These are phyloP conservation scores for Agriotes lineatus DNA, from an alignment of 2,888 invertebrate genomes.

Conservation along the genomic window DNA sequence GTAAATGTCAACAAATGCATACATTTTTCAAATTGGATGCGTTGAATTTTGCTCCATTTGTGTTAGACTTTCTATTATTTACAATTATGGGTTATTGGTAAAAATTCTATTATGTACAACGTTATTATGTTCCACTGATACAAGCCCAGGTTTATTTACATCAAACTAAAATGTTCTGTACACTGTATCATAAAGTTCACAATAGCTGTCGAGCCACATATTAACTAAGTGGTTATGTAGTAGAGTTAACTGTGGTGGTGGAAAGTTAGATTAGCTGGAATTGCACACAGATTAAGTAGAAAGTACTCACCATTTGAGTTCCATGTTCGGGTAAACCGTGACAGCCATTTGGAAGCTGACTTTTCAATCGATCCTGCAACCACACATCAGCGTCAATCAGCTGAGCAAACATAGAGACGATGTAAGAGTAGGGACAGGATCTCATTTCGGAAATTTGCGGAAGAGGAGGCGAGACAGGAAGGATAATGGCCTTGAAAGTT, in stretches of 20 bases:
- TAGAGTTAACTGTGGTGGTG: constrained; percentile 35
- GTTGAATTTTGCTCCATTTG: too few relatives aligned
- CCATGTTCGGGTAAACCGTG: constrained; percentile 64
- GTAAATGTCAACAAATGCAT: too few relatives aligned
- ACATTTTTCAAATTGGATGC: too few relatives aligned
- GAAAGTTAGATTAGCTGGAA: constrained; percentile 35
- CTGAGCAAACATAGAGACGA: constrained; percentile 26
- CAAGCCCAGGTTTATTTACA: too few relatives aligned
- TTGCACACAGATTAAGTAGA: constrained; percentile 2
- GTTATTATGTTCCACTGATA: too few relatives aligned
- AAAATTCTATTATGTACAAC: too few relatives aligned
- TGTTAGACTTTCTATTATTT: too few relatives aligned
- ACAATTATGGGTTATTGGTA: too few relatives aligned
- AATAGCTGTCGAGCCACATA: constrained; percentile 24
- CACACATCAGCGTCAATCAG: constrained; percentile 51
- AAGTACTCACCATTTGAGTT: constrained; percentile 63
- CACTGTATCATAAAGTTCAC: background rate
- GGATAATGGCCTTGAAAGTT: background rate
- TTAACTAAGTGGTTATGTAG: background rate
- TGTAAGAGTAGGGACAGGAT: background rate
- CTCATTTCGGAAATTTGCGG: constrained; percentile 5
- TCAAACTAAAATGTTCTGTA: too few relatives aligned
- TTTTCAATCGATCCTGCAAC: constrained; percentile 52
- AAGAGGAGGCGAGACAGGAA: constrained; percentile 3
- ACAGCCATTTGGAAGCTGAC: constrained; percentile 59